phyloP scores from a whole-genome alignment of 2,113 vertebrate species.

The Cavia porcellus region DNA sequence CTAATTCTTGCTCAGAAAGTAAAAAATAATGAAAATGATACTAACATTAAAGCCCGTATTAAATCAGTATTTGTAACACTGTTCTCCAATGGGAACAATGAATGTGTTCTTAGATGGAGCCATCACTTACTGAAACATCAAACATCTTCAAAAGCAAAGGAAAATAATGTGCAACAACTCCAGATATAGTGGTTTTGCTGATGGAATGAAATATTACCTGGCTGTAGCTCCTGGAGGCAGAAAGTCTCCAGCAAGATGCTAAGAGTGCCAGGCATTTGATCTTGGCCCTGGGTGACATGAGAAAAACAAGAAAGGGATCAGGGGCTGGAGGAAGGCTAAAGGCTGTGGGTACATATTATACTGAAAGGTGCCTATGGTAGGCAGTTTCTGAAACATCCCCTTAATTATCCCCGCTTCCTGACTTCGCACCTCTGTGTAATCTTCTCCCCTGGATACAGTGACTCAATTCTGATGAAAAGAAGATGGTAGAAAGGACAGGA shows the following conservation, averaged over 20 bases:
- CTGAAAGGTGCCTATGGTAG: not conserved
- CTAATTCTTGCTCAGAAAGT: not conserved
- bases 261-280: conserved; percentile 4
- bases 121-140: conserved; percentile 43
- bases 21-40: conserved; percentile 53
- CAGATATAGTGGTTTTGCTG: not conserved
- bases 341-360: not conserved
- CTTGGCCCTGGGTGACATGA: not conserved
- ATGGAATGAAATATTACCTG: conserved; percentile 17
- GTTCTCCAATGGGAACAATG: conserved; percentile 20
- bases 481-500: conserved; percentile 25
- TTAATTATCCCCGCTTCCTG: not conserved
- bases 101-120: conserved; percentile 37
- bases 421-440: not conserved
- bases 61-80: conserved; percentile 57
- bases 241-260: not conserved
- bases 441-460: not conserved
- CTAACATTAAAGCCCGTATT: not conserved
- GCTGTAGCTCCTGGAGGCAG: not conserved
- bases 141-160: conserved; percentile 61
- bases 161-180: not conserved
- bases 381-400: conserved; percentile 27
- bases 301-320: not conserved
- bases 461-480: conserved; percentile 48
- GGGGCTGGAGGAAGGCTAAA: not conserved